Percentiles rank a stretch among this genome's conserved stretches.
These are phyloP conservation scores for Ammodytes marinus DNA, from an alignment of 2,113 vertebrate genomes.

Conservation along the genomic window DNA sequence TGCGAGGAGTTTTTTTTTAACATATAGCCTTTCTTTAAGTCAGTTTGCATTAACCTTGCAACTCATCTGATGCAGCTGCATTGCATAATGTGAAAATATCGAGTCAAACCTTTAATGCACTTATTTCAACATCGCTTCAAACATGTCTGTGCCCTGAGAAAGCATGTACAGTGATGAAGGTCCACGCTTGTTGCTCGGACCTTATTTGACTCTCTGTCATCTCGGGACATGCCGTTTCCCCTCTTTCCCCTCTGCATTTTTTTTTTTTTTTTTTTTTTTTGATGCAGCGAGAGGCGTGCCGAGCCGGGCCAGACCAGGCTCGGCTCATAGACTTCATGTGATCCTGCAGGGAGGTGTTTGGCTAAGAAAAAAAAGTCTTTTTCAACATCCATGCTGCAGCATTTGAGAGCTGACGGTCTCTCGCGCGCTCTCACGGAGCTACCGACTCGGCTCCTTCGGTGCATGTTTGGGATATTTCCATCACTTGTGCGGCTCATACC, in stretches of 20 bases:
- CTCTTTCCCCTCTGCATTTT: conserved; percentile 40
- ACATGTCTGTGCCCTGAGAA: not conserved
- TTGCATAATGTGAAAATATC: not conserved
- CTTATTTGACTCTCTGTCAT: conserved; percentile 23
- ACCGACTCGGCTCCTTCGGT: not conserved
- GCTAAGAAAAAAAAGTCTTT: conserved; percentile 83
- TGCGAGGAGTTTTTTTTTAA: no score
- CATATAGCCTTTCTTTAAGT: not conserved
- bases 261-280: conserved; percentile 38
- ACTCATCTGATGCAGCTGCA: not conserved
- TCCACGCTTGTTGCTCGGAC: conserved; percentile 23
- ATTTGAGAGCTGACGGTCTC: conserved; percentile 69
- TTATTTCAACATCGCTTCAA: not conserved
- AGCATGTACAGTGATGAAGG: not conserved
- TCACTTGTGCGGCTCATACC: conserved; percentile 27
- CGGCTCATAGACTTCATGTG: conserved; percentile 86
- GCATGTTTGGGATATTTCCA: conserved; percentile 41
- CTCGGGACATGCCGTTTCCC: conserved; percentile 37
- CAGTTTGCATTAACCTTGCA: not conserved
- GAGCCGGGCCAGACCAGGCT: conserved; percentile 43
- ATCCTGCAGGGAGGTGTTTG: conserved; percentile 84
- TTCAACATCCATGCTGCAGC: conserved; percentile 70
- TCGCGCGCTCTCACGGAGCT: conserved; percentile 34
- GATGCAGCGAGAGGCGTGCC: conserved; percentile 75
- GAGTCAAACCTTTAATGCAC: not conserved